A percentile compares a stretch with the other conserved stretches of the same genome.
These are phyloP conservation scores for Ciconia maguari DNA, from an alignment of 2,113 vertebrate genomes.

Conservation along the genomic window DNA sequence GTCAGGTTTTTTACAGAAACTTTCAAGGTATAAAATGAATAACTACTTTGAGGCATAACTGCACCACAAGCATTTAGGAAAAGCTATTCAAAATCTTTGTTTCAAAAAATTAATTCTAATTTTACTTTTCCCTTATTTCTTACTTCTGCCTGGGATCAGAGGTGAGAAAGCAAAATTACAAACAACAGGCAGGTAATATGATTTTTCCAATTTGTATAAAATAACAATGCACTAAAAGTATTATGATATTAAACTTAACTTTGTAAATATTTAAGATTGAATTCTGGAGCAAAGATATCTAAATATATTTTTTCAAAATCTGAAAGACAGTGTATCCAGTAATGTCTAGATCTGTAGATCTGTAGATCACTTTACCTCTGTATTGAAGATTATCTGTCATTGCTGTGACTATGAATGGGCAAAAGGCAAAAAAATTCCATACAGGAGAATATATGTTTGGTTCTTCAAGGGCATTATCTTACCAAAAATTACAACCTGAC, in stretches of 20 bases:
- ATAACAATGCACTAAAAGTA: neutral
- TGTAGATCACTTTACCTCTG: neutral
- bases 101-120: neutral
- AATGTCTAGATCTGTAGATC: neutral
- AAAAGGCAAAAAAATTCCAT: neutral
- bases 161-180: neutral
- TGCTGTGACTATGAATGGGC: neutral
- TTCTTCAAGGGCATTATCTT: neutral
- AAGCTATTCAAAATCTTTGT: neutral
- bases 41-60: neutral
- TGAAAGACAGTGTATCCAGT: neutral
- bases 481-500: neutral
- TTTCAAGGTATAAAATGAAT: conserved; percentile 2
- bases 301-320: neutral
- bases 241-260: neutral
- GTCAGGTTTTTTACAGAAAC: neutral
- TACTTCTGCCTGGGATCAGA: neutral
- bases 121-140: neutral
- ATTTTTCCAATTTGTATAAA: neutral
- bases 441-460: neutral
- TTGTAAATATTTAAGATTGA: neutral
- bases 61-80: neutral
- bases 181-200: neutral
- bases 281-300: neutral
- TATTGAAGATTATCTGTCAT: neutral